Percentiles rank a stretch among this genome's conserved stretches.
Conservation (phyloP, 2,888 invertebrate genomes). For the Bombylius discolor region DNA sequence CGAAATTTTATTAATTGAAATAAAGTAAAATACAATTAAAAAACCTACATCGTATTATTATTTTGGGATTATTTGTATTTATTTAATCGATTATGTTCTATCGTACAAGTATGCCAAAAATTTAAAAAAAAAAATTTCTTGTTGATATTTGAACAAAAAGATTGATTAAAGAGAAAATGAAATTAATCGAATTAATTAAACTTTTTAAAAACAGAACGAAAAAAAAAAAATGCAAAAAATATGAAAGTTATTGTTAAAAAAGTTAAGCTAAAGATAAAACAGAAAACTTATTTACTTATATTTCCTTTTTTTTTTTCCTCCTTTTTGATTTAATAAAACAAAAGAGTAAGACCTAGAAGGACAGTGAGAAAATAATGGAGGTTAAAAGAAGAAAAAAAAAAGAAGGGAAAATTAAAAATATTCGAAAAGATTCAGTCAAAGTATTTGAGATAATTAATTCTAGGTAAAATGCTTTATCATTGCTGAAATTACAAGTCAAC, state of each 20-base stretch:
- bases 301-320: too few species aligned
- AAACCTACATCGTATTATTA: too few species aligned
- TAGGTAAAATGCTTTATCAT: slow-evolving; percentile 10
- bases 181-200: slow-evolving; percentile 12
- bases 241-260: background rate
- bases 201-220: background rate
- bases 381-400: background rate
- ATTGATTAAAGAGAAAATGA: slow-evolving; percentile 7
- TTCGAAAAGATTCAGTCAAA: background rate
- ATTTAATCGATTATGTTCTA: too few species aligned
- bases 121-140: background rate
- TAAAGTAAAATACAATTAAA: too few species aligned
- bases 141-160: too few species aligned
- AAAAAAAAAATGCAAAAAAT: background rate
- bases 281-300: background rate
- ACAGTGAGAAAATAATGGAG: too few species aligned
- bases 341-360: too few species aligned
- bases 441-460: slow-evolving; percentile 10
- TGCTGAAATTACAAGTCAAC: slow-evolving; percentile 4
- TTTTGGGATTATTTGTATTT: too few species aligned
- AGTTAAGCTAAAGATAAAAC: background rate
- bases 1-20: too few species aligned
- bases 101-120: background rate
- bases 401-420: background rate
- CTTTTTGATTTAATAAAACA: too few species aligned